Conservation (phyloP, 1,140 invertebrate species). For the Drosophila auraria region DNA sequence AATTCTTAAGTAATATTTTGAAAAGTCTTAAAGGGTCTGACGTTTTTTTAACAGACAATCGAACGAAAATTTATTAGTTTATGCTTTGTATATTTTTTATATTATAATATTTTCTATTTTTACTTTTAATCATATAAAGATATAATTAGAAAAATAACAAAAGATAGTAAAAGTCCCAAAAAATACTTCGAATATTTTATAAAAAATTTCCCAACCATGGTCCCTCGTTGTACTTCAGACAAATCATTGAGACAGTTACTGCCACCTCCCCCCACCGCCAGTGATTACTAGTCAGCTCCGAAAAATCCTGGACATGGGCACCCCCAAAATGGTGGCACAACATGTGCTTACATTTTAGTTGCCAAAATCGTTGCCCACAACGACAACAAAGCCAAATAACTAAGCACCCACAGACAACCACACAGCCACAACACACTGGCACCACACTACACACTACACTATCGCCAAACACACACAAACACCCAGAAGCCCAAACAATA, state of each 20-base stretch:
- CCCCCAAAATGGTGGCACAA: conserved; percentile 28
- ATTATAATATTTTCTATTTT: background rate
- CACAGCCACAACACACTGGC: background rate
- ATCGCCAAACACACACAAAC: conserved; percentile 14
- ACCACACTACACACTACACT: background rate
- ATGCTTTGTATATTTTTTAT: too few species aligned
- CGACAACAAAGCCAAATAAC: conserved; percentile 52
- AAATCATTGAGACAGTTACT: conserved; percentile 15
- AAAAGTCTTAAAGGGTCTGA: too few species aligned
- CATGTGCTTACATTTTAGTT: conserved; percentile 71
- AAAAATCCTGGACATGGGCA: conserved; percentile 25
- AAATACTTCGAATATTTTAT: background rate
- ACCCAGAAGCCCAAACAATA: conserved; percentile 12
- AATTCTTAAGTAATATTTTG: too few species aligned
- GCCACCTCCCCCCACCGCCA: conserved; percentile 13
- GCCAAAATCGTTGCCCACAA: conserved; percentile 59
- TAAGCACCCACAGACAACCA: conserved; percentile 37
- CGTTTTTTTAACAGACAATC: too few species aligned
- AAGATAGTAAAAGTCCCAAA: background rate
- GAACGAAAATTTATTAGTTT: too few species aligned
- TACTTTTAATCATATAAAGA: background rate
- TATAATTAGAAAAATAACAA: background rate
- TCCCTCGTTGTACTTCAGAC: background rate
- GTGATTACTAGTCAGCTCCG: background rate
- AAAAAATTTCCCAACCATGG: background rate